Conservation (phyloP, 1,140 invertebrate species). For the Bilobella aurantiaca region DNA sequence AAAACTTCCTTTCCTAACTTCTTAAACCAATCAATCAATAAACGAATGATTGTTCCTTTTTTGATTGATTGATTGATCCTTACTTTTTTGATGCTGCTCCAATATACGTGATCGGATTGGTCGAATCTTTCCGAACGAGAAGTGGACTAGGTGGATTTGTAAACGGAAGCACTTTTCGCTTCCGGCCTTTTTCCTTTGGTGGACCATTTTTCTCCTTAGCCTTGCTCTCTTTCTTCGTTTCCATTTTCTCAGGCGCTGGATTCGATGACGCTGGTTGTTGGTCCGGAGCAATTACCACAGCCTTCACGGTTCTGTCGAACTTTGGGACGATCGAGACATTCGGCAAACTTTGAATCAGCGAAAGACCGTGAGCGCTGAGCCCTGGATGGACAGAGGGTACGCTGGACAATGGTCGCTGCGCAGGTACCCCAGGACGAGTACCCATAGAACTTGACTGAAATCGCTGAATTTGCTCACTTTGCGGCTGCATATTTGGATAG, state of each 20-base stretch:
- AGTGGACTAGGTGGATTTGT: constrained; percentile 27
- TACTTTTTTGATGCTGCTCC: constrained; percentile 1
- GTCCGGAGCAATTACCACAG: constrained; percentile 12
- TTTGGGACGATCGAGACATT: constrained; percentile 34
- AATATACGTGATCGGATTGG: constrained; percentile 25
- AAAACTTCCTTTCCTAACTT: no score
- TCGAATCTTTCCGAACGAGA: constrained; percentile 34
- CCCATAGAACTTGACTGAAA: neutral
- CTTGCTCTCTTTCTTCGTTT: constrained; percentile 1
- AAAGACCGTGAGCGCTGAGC: constrained; percentile 5
- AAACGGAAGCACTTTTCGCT: constrained; percentile 21
- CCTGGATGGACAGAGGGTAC: constrained; percentile 21
- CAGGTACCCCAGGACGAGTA: neutral
- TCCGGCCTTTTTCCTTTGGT: constrained; percentile 21
- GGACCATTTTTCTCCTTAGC: constrained; percentile 1
- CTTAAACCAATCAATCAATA: no score
- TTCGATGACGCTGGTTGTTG: constrained; percentile 2
- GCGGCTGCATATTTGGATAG: no score
- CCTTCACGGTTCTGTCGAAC: constrained; percentile 31
- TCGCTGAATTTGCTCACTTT: neutral
- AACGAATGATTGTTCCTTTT: no score
- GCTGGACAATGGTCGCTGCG: neutral
- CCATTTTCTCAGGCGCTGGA: neutral
- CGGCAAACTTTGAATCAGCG: constrained; percentile 29
- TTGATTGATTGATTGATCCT: neutral